Base-by-base conservation (phyloP, 2,797 vertebrate genomes). In the Acipenser oxyrinchus region DNA sequence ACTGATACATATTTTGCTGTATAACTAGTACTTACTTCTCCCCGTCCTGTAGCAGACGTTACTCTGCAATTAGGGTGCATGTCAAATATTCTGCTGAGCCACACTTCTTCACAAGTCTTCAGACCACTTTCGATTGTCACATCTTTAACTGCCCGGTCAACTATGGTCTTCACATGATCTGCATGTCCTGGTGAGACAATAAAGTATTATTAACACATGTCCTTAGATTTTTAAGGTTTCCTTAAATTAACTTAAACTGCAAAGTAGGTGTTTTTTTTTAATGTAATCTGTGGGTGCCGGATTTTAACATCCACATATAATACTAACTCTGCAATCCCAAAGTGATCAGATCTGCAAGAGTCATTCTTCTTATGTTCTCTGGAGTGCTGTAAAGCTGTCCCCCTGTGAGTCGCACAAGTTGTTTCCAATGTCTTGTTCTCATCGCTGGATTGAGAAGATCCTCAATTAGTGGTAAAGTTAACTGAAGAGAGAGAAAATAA, bases 391-490 rank as follows among this genome's bases (percentile, higher is more conserved):
- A 55, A 37, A 74, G 67, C 51, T 66, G 66, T 57, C 72, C 72
- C n/a, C 72, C 72, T 51, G 72, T 74, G n/a, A 70, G 60, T n/a
- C 71, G 63, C 7, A 70, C 71, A 49, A 75, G 64, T 60, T 70
- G 73, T 18, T 72, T 75, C 71, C 73, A 74, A 51, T 72, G 71
- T 18, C 69, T 66, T 51, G 68, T 75, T 15, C 73, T 69, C 69
- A 71, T 75, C 51, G 69, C 64, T 10, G 66, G 62, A 8, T 67
- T 71, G 51, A 66, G 66, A 15, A 71, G 66, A 18, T 69, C 74
- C 59, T 71, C 64, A 52, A 68, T 71, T 60, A 71, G 65, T 3
- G 69, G 74, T 23, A 74, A 67, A 4, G 70, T 74, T 64, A 71
- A 62, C 72, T 74, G 15, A 59, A 67, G 8, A 23, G 13, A 13